Base-by-base conservation (phyloP, 37 sponge, comb jelly and placozoan genomes). In the Halisarca cf. caerulea region DNA sequence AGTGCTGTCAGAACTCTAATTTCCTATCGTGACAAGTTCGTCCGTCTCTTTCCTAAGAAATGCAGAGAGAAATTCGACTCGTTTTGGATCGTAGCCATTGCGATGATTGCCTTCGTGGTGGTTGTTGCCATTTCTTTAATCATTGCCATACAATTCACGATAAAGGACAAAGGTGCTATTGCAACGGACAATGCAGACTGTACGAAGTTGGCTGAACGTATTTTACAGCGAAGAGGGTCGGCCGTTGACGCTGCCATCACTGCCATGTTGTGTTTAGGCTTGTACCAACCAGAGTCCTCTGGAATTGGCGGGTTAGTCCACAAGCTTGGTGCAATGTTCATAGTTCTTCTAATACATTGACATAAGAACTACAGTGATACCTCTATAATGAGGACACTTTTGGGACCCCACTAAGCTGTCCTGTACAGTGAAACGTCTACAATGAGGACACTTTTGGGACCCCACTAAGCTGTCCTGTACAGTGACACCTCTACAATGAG, bases 221-320 rank as follows among this genome's bases (percentile, higher is more conserved):
- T 93, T 8, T 60, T 95, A 54, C 42, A 86, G 39, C 64, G 39
- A 35, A 73, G 86, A 47, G 96, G 96, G n/a, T 91, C 87, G 36
- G 94, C 92, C 21, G 98, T 95, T 2, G 96, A 95, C 69, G 96
- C 98, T 11, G 92, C 98, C 45, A 93, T 98, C 71, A 88, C 92
- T 3, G 89, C 94, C 42, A 47, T 93, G 77, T 81, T 98, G 34
- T 98, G 96, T 82, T 68, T 91, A 45, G 77, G 77, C 2, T n/a
- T 74, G 45, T 74, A 74, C 15, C 77, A 74, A 23, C 77, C 77
- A 6, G 77, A 74, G 77, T 74, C 77, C 1, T 74, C 77, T 40
- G 77, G 77, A 23, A 37, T 74, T 1, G 77, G 77, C 20, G 71
- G 71, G 71, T 69, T 21, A 34, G 71, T 14, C 8, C 28, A 24